These are phyloP conservation scores for Neotragus pygmaeus DNA, from an alignment of 2,113 vertebrate genomes.

Conservation along the genomic window DNA sequence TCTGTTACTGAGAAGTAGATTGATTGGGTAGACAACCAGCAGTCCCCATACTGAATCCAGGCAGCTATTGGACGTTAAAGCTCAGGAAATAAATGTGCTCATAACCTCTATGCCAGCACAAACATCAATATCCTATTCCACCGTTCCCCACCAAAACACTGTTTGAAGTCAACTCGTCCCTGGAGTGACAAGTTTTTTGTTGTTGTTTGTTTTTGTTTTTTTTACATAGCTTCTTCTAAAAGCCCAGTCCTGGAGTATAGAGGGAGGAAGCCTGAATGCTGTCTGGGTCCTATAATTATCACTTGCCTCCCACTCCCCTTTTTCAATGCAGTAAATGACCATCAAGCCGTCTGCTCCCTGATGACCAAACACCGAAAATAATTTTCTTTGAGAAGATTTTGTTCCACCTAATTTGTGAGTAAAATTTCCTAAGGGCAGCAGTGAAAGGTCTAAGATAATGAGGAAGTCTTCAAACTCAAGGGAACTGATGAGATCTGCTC, in stretches of 20 bases:
- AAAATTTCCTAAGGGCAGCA: slow-evolving; percentile 63
- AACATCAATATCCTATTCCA: neutral
- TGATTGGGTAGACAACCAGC: neutral
- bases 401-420: slow-evolving; percentile 71
- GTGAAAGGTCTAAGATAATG: slow-evolving; percentile 64
- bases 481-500: slow-evolving; percentile 34
- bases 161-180: neutral
- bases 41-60: neutral
- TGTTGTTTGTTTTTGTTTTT: neutral
- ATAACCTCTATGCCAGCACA: neutral
- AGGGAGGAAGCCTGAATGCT: neutral
- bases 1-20: neutral
- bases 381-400: slow-evolving; percentile 72
- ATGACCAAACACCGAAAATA: slow-evolving; percentile 68
- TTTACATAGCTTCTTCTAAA: neutral
- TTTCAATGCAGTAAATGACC: slow-evolving; percentile 37
- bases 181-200: neutral
- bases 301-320: neutral
- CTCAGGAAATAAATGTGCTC: neutral
- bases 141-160: neutral
- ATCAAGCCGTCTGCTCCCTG: slow-evolving; percentile 53
- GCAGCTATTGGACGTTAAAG: neutral
- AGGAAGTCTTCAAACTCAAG: slow-evolving; percentile 63
- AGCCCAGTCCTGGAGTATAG: neutral
- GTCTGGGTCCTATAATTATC: neutral